Conservation (phyloP, 2,113 vertebrate species). For the Heterocephalus glaber region DNA sequence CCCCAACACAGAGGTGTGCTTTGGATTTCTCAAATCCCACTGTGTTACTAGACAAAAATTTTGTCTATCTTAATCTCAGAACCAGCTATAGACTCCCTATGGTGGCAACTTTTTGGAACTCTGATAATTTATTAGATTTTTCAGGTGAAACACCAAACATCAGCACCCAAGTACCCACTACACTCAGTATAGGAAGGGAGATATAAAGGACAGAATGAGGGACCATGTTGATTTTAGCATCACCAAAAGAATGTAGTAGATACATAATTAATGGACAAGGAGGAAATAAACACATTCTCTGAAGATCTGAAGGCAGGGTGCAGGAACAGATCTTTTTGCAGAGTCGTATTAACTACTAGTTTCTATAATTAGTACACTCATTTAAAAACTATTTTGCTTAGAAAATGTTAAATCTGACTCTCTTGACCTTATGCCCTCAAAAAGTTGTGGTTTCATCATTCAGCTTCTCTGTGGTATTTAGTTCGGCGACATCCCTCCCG, state of each 20-base stretch:
- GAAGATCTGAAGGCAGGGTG: background rate
- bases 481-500: background rate
- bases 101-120: background rate
- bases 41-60: background rate
- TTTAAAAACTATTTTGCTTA: constrained; percentile 33
- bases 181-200: background rate
- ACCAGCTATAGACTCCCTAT: background rate
- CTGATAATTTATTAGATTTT: background rate
- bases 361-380: constrained; percentile 4
- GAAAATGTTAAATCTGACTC: constrained; percentile 13
- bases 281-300: constrained; percentile 8
- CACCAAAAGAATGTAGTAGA: background rate
- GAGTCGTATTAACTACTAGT: background rate
- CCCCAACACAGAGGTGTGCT: background rate
- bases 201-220: background rate
- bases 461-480: background rate
- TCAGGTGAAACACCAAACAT: background rate
- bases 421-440: background rate
- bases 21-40: background rate
- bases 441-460: background rate
- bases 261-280: background rate
- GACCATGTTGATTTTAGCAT: background rate
- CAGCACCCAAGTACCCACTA: background rate
- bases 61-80: background rate
- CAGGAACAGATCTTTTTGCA: background rate